These are phyloP conservation scores for Pseudanteris insignis DNA, from an alignment of 2,888 invertebrate species.

Conservation along the genomic window DNA sequence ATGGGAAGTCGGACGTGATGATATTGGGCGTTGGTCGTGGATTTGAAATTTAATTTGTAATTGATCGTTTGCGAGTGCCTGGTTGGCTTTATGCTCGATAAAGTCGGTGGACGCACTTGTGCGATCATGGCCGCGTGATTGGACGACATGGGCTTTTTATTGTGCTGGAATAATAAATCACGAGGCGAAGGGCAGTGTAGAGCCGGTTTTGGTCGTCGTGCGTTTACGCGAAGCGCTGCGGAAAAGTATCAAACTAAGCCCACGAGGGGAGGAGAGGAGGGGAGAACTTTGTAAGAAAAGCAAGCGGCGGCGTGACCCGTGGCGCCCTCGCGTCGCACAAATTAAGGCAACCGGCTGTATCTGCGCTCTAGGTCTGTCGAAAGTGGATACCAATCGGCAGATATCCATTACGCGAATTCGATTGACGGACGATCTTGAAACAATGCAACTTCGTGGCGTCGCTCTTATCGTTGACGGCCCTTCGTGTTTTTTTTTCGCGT, in stretches of 20 bases:
- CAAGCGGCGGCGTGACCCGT: constrained; percentile 55
- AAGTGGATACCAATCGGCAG: constrained; percentile 23
- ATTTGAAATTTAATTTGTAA: constrained; percentile 57
- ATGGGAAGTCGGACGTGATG: no score
- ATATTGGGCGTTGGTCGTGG: constrained; percentile 51
- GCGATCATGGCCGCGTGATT: constrained; percentile 29
- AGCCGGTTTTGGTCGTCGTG: constrained; percentile 25
- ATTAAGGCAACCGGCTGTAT: neutral
- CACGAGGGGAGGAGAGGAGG: no score
- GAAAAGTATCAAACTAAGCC: constrained; percentile 51
- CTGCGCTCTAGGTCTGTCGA: constrained; percentile 23
- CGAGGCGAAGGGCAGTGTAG: constrained; percentile 20
- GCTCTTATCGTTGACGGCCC: no score
- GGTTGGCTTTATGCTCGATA: constrained; percentile 28
- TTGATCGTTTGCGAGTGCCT: constrained; percentile 52
- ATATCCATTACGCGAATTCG: constrained; percentile 15
- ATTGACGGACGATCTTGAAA: constrained; percentile 2
- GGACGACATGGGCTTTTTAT: constrained; percentile 31
- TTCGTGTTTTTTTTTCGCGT: no score
- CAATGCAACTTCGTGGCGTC: constrained; percentile 7
- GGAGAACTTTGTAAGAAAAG: constrained; percentile 50
- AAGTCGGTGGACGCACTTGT: constrained; percentile 26
- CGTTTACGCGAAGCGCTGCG: constrained; percentile 49
- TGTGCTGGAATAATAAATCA: constrained; percentile 26
- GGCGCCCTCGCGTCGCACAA: constrained; percentile 54